A percentile compares a stretch with the other conserved stretches of the same genome.
These are phyloP conservation scores for Brachionus koreanus DNA, from an alignment of 1,140 invertebrate genomes.

Conservation along the genomic window DNA sequence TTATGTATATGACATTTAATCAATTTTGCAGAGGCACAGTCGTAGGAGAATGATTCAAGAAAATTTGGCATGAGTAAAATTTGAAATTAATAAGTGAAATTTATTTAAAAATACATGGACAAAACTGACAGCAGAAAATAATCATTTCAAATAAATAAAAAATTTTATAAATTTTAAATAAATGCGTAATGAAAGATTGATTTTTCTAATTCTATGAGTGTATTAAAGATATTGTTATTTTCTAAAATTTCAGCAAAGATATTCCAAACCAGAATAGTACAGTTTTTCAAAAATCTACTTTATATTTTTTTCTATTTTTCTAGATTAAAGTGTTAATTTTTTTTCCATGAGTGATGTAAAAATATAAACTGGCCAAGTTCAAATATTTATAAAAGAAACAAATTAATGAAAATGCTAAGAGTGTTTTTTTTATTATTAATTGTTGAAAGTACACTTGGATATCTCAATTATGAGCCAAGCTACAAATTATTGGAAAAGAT, in stretches of 20 bases:
- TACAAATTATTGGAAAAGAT: conserved; percentile 15
- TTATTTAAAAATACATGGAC: background rate
- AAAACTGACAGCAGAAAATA: background rate
- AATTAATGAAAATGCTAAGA: background rate
- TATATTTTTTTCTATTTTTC: background rate
- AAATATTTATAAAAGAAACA: background rate
- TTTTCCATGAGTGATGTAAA: background rate
- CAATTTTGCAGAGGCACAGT: background rate
- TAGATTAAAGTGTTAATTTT: background rate
- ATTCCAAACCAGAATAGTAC: background rate
- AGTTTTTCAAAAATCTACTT: background rate
- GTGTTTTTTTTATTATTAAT: conserved; percentile 4
- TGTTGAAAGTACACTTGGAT: background rate
- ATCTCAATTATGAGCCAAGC: background rate
- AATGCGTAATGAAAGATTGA: background rate
- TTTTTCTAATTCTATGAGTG: background rate
- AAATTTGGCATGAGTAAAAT: background rate
- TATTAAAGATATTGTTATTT: background rate
- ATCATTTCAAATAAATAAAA: background rate
- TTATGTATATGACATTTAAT: background rate
- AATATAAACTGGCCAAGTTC: background rate
- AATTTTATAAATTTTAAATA: background rate
- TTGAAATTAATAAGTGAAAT: too few relatives aligned
- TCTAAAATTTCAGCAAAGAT: background rate
- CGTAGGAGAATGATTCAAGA: background rate